Conservation (phyloP, 2,888 invertebrate species). For the Drosophila anceps region DNA sequence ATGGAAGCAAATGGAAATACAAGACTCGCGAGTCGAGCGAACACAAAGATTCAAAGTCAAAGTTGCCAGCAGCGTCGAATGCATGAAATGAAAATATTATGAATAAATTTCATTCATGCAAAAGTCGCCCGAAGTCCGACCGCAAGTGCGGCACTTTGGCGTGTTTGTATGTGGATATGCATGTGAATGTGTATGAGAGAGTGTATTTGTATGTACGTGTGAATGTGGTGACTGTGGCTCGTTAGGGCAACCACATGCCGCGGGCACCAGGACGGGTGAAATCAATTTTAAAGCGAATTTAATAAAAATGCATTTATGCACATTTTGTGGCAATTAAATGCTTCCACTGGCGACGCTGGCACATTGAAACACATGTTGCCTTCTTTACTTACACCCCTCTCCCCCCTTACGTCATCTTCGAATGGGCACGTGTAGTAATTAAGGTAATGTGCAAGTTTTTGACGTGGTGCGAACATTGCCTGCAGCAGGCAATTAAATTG, state of each 20-base stretch:
- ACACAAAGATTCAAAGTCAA: slow-evolving; percentile 68
- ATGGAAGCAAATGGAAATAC: slow-evolving; percentile 13
- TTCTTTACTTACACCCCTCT: background rate
- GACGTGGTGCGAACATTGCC: slow-evolving; percentile 74
- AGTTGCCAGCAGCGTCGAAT: slow-evolving; percentile 51
- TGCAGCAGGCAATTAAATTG: slow-evolving; percentile 75
- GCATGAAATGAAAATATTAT: slow-evolving; percentile 54
- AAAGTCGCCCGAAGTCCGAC: slow-evolving; percentile 51
- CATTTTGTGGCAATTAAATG: slow-evolving; percentile 72
- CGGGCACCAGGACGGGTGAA: slow-evolving; percentile 39
- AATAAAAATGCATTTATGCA: slow-evolving; percentile 72
- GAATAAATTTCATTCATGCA: slow-evolving; percentile 76
- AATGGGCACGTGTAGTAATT: slow-evolving; percentile 56
- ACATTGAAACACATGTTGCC: slow-evolving; percentile 38
- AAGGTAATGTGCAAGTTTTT: slow-evolving; percentile 70
- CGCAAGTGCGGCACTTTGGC: slow-evolving; percentile 55
- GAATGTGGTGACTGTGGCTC: slow-evolving; percentile 37
- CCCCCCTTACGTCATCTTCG: background rate
- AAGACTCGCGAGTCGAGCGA: slow-evolving; percentile 14
- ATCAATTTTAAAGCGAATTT: slow-evolving; percentile 76
- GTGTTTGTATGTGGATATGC: slow-evolving; percentile 20
- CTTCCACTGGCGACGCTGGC: slow-evolving; percentile 6
- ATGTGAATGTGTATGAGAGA: background rate
- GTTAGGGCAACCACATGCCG: slow-evolving; percentile 64
- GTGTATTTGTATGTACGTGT: slow-evolving; percentile 27